Conservation (phyloP, 2,888 invertebrate genomes). For the Ophion ventricosus region DNA sequence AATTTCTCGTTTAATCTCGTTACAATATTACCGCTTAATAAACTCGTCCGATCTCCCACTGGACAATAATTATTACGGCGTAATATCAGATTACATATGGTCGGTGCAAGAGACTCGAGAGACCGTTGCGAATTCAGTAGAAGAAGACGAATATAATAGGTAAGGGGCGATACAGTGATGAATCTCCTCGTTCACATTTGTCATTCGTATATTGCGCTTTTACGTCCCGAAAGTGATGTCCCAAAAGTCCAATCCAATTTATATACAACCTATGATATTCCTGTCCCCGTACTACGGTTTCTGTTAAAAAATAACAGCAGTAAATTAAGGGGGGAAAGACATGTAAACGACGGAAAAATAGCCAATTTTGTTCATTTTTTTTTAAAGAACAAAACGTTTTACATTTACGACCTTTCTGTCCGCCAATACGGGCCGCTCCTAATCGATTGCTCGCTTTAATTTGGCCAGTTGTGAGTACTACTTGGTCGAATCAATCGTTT, state of each 20-base stretch:
- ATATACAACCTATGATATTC: neutral
- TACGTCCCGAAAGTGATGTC: neutral
- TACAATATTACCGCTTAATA: slow-evolving; percentile 52
- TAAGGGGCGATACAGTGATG: neutral
- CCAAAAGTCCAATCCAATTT: no score
- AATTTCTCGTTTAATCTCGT: slow-evolving; percentile 50
- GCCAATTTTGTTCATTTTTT: no score
- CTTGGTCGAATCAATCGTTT: no score
- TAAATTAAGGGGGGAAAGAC: no score
- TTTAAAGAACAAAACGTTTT: no score
- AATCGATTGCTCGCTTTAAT: no score
- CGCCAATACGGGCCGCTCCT: no score
- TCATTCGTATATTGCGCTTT: neutral
- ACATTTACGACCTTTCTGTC: no score
- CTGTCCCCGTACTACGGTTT: no score
- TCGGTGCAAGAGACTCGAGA: slow-evolving; percentile 23
- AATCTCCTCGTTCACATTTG: neutral
- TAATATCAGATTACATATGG: slow-evolving; percentile 49
- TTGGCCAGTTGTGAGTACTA: no score
- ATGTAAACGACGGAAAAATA: no score
- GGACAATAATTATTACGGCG: slow-evolving; percentile 58
- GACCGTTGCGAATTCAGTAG: neutral
- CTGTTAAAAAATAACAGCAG: no score
- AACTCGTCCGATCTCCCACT: slow-evolving; percentile 36
- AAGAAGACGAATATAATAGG: neutral